These are phyloP conservation scores for Steromphala cineraria DNA, from an alignment of 2,888 invertebrate species.

Conservation along the genomic window DNA sequence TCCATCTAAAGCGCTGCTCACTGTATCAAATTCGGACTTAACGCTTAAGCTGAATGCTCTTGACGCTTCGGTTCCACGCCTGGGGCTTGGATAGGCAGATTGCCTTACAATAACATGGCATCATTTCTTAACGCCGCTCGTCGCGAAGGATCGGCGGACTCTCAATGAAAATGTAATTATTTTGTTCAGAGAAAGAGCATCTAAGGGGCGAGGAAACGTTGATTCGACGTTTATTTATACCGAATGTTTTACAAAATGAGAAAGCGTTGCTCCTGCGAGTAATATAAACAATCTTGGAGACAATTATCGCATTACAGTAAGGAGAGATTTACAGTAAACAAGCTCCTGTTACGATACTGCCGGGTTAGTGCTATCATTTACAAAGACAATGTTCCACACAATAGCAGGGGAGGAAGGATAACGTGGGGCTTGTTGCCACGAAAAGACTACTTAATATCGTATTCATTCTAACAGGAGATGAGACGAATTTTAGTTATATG, in stretches of 20 bases:
- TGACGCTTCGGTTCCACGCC: not conserved
- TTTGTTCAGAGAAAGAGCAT: not conserved
- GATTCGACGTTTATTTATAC: not conserved
- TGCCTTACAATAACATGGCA: not conserved
- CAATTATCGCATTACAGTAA: no score
- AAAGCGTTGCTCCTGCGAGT: not conserved
- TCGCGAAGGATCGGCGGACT: not conserved
- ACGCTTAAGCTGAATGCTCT: not conserved
- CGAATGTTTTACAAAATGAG: not conserved
- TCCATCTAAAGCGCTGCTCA: not conserved
- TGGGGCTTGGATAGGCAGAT: not conserved
- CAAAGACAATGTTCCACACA: no score
- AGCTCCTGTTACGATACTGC: no score
- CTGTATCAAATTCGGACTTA: constrained; percentile 15
- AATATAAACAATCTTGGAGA: no score
- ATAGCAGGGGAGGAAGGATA: no score
- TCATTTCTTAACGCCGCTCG: not conserved
- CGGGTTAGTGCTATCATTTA: no score
- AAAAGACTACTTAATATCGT: no score
- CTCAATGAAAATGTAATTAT: constrained; percentile 14
- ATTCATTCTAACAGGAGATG: no score
- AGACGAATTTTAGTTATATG: no score
- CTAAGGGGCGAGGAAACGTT: not conserved
- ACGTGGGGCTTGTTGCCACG: no score
- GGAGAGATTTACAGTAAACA: no score